Conservation (phyloP, 2,888 invertebrate genomes). For the Carcina quercana region DNA sequence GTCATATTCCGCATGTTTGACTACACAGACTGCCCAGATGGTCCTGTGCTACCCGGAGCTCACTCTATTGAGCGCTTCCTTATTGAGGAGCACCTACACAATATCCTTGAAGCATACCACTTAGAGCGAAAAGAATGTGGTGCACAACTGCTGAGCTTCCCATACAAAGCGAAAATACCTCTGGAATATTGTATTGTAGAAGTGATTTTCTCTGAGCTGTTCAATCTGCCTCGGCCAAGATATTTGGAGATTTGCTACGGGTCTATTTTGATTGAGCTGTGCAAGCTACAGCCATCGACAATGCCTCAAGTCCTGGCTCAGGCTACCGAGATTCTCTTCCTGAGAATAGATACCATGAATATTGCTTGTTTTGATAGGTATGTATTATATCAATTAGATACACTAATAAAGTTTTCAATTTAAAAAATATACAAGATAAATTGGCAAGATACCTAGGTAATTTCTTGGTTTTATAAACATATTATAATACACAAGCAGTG, state of each 20-base stretch:
- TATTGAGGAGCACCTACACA: constrained; percentile 97
- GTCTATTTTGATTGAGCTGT: constrained; percentile 95
- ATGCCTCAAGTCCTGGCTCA: constrained; percentile 99
- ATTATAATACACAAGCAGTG: too few species aligned
- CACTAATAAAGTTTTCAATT: too few species aligned
- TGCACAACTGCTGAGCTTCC: constrained; percentile 91
- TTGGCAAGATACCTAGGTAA: too few species aligned
- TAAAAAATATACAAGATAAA: too few species aligned
- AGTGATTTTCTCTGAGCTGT: constrained; percentile 95
- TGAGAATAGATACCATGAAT: constrained; percentile 97
- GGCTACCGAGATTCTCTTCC: constrained; percentile 97
- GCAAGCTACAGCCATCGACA: constrained; percentile 96
- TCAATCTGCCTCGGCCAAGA: constrained; percentile 92
- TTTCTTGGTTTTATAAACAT: too few species aligned
- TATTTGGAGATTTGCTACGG: constrained; percentile 96
- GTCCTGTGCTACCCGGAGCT: constrained; percentile 92
- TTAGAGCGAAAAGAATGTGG: constrained; percentile 97
- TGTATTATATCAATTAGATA: too few species aligned
- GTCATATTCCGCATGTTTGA: constrained; percentile 98
- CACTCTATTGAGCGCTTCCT: constrained; percentile 98
- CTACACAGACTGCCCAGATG: constrained; percentile 98
- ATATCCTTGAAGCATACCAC: constrained; percentile 92
- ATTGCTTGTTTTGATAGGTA: constrained; percentile 95
- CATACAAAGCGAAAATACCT: constrained; percentile 95
- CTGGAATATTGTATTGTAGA: constrained; percentile 99